A percentile compares a stretch with the other conserved stretches of the same genome.
Evolutionary conservation across 2,113 vertebrate species (phyloP).

Genomic region (Edolisoma coerulescens): DNA sequence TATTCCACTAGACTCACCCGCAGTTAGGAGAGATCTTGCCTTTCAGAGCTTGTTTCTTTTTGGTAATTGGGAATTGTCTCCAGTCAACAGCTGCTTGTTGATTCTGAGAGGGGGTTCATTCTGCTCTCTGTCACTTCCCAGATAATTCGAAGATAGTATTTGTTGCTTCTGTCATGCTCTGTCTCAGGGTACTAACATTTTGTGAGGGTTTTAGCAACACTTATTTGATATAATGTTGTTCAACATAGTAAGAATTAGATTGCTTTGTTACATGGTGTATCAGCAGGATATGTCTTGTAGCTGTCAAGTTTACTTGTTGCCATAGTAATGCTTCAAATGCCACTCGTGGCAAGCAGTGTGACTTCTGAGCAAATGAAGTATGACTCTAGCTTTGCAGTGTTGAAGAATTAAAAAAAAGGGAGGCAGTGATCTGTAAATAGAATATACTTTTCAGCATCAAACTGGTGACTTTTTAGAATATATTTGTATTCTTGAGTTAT

Average conservation of each 20-base stretch:
- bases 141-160: neutral
- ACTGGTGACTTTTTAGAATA: neutral
- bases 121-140: neutral
- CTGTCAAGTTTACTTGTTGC: neutral
- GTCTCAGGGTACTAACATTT: neutral
- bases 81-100: neutral
- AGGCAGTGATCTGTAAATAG: neutral
- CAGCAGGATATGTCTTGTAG: neutral
- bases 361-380: neutral
- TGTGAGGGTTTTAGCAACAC: neutral
- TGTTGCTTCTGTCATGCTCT: neutral
- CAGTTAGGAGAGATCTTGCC: neutral
- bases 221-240: neutral
- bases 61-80: neutral
- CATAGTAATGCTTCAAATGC: neutral
- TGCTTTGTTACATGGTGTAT: neutral
- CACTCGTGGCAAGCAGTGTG: neutral
- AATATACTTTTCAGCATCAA: neutral
- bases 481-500: neutral
- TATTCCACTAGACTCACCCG: neutral
- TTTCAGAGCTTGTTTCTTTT: neutral
- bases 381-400: neutral
- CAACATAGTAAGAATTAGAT: neutral
- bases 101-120: fast-evolving
- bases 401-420: neutral